Evolutionary conservation across 2,113 vertebrate species (phyloP).

Genomic region (Hippopotamus amphibius): DNA sequence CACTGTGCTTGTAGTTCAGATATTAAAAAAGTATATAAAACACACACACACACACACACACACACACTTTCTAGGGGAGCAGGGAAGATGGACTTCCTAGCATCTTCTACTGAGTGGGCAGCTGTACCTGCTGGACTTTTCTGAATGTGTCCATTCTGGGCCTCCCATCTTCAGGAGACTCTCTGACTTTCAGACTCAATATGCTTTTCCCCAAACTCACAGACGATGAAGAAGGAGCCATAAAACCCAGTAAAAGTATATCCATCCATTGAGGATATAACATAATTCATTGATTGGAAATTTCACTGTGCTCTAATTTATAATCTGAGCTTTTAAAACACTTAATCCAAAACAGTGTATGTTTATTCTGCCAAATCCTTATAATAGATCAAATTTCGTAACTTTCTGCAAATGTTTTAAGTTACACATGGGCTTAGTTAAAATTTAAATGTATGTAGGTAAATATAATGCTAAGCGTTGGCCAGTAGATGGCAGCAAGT

Average conservation of each 20-base stretch:
- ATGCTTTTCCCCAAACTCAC: background rate
- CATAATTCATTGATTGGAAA: background rate
- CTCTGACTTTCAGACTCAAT: background rate
- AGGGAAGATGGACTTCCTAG: background rate
- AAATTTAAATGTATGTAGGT: background rate
- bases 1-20: background rate
- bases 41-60: background rate
- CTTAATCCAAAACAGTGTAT: background rate
- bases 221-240: background rate
- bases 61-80: background rate
- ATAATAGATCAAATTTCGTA: background rate
- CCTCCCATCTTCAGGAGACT: background rate
- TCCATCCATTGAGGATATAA: too few species aligned
- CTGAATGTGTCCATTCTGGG: background rate
- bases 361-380: background rate
- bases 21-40: background rate
- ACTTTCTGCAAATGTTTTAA: background rate
- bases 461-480: background rate
- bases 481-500: conserved; percentile 79
- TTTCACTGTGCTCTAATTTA: background rate
- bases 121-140: background rate
- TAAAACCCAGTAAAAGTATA: background rate
- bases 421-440: background rate
- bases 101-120: background rate
- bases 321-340: background rate